phyloP scores from a whole-genome alignment of 2,113 vertebrate species.

The Naja naja region DNA sequence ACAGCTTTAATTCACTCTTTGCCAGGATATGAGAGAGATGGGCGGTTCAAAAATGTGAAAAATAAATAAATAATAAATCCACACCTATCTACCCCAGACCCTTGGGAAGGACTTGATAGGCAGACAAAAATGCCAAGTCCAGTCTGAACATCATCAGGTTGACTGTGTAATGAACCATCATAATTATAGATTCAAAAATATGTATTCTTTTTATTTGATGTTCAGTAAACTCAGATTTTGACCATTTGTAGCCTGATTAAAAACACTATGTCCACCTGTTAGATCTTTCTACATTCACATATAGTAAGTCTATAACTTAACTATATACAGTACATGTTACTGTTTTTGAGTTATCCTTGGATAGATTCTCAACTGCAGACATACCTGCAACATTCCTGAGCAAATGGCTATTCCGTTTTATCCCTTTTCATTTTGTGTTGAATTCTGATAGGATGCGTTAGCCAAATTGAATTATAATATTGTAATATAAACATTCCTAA shows the following conservation, averaged over 20 bases:
- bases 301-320: conserved; percentile 3
- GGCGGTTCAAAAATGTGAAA: not conserved
- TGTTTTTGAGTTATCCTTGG: not conserved
- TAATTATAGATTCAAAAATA: not conserved
- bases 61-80: not conserved
- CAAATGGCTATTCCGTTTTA: not conserved
- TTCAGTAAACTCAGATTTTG: not conserved
- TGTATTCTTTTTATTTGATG: not conserved
- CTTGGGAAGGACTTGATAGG: not conserved
- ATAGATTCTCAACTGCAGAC: not conserved
- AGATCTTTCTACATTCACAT: not conserved
- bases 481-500: not conserved
- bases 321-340: not conserved
- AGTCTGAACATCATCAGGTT: not conserved
- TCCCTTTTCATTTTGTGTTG: not conserved
- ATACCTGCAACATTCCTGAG: not conserved
- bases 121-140: not conserved
- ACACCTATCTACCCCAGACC: not conserved
- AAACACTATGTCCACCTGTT: not conserved
- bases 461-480: not conserved
- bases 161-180: not conserved
- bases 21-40: not conserved
- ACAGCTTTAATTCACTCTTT: not conserved
- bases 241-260: not conserved
- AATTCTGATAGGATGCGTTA: not conserved